Evolutionary conservation across 2,113 vertebrate species (phyloP).

Genomic region (Hoplias malabaricus): DNA sequence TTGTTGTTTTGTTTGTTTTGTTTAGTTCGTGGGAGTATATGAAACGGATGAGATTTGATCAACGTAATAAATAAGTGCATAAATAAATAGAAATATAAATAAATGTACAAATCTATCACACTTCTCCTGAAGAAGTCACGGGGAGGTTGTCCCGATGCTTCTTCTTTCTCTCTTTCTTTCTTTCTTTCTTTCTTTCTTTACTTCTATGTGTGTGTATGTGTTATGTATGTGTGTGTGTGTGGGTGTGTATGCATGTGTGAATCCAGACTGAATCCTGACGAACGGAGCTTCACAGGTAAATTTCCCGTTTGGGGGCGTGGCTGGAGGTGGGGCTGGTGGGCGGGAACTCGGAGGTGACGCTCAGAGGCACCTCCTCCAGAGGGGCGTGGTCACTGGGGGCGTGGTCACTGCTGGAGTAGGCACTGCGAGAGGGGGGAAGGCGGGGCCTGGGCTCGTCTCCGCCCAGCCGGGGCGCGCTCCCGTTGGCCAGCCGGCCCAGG

Average conservation of each 20-base stretch:
- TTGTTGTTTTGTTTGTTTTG: background rate
- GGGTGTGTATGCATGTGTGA: too few relatives aligned
- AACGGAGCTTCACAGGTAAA: conserved; percentile 94
- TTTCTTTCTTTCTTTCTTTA: background rate
- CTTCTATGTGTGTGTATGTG: conserved; percentile 51
- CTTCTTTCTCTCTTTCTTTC: conserved; percentile 39
- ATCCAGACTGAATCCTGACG: too few relatives aligned
- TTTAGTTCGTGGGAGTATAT: conserved; percentile 1
- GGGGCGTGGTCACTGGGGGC: conserved; percentile 93
- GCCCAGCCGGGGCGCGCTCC: conserved; percentile 90
- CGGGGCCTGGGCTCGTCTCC: conserved; percentile 88
- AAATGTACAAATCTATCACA: conserved; percentile 52
- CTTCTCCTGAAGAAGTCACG: too few relatives aligned
- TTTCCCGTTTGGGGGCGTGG: conserved; percentile 95
- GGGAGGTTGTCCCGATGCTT: too few relatives aligned
- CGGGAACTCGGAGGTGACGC: conserved; percentile 93
- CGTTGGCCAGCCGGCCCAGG: conserved; percentile 93
- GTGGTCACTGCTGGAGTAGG: conserved; percentile 96
- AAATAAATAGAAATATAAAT: conserved; percentile 74
- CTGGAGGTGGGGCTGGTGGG: conserved; percentile 84
- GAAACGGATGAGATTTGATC: background rate
- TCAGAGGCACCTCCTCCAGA: conserved; percentile 97
- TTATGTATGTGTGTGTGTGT: conserved; percentile 43
- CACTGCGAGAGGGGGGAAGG: conserved; percentile 97
- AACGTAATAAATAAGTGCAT: conserved; percentile 55